Percentiles rank a stretch among this genome's conserved stretches.
These are phyloP conservation scores for Dexiosoma caninum DNA, from an alignment of 2,888 invertebrate genomes.

Conservation along the genomic window DNA sequence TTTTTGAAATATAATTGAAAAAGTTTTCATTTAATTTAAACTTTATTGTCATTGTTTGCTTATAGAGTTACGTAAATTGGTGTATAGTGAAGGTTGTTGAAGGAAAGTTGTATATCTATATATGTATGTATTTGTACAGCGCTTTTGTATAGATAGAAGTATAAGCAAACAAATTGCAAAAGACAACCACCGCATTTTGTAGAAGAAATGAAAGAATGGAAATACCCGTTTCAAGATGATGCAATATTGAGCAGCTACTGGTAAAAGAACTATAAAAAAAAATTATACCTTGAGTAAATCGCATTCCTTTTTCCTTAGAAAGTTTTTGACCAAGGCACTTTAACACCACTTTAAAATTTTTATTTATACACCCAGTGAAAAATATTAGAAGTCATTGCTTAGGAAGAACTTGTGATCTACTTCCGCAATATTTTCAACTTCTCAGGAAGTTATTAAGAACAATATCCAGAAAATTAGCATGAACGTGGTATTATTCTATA, in stretches of 20 bases:
- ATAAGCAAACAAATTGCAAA: background rate
- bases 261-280: background rate
- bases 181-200: background rate
- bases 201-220: background rate
- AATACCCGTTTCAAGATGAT: background rate
- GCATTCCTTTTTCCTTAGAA: no score
- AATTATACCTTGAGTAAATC: background rate
- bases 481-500: no score
- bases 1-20: constrained; percentile 4
- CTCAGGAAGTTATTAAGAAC: no score
- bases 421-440: no score
- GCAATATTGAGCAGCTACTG: background rate
- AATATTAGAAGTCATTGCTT: no score
- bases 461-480: no score
- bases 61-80: background rate
- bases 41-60: background rate
- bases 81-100: background rate
- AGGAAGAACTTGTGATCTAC: no score
- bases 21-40: constrained; percentile 15
- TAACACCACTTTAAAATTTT: no score
- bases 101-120: background rate
- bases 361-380: no score
- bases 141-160: background rate
- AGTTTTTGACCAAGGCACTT: no score
- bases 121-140: background rate